Evolutionary conservation across 1,140 invertebrate species (phyloP), one percentile per base, ranked within the genome.

Genomic region (Drosophila orosa): DNA sequence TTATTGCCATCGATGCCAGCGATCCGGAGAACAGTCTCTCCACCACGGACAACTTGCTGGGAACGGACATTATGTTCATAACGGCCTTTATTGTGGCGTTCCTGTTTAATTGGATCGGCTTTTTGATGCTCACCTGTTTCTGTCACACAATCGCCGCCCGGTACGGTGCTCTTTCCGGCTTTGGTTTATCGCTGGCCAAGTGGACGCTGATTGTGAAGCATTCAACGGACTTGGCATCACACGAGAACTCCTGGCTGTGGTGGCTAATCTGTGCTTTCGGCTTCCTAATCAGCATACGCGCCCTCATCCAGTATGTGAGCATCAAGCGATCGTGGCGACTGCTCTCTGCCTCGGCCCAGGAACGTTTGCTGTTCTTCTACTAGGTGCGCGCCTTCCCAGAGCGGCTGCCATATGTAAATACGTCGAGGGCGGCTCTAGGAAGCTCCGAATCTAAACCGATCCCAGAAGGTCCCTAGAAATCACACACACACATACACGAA

Each of bases 91-190:
- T 97, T 90, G 96, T 97, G 91, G 95, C 96, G 74, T 97, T 97
- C 92, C 93, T 97, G 27, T 98, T 98, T 93, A 98, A 98, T 92
- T 98, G 97, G 98, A 97, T 98, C 90, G 98, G 98, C 50, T 98
- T 98, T 91, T 93, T 98, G 55, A 93, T 98, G 78, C 93, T 98
- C 57, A 96, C 98, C 94, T 98, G 97, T 89, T 97, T 98, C 92
- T 98, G 97, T 92, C 97, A 98, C 90, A 98, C 97, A 39, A 97
- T 98, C 87, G 97, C 98, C 45, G 97, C 97, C 40, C 95, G 97
- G 78, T 98, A 98, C 92, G 98, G 98, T 45, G 98, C 98, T 7
- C 92, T 98, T 19, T 96, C 97, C 61, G 97, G 98, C 40, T 98
- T 98, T 91, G 98, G 97, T 7, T 93, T 98, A 8, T 98, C 97